Evolutionary conservation across 2,888 invertebrate species (phyloP).

Genomic region (Agrenia bidenticulata): DNA sequence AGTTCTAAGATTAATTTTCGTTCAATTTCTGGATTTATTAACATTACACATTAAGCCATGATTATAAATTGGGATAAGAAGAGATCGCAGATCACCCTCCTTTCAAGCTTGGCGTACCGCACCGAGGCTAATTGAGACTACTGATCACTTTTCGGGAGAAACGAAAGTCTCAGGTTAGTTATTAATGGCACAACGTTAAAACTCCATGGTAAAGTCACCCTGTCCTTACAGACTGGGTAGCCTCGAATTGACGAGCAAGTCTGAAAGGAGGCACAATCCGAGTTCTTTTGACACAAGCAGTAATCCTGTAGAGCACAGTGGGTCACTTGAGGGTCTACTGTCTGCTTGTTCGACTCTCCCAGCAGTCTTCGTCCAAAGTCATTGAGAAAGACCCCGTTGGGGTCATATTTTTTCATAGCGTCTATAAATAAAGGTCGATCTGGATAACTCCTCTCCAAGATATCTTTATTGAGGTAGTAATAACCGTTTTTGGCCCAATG

Average conservation of each 20-base stretch:
- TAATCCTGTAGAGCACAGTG: conserved; percentile 30
- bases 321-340: conserved; percentile 8
- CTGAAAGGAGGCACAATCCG: conserved; percentile 16
- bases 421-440: background rate
- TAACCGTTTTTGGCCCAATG: conserved; percentile 35
- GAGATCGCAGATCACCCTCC: too few relatives aligned
- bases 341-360: background rate
- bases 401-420: conserved; percentile 25
- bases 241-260: conserved; percentile 22
- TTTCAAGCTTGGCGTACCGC: too few relatives aligned
- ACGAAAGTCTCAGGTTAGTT: too few relatives aligned
- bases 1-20: too few relatives aligned
- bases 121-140: too few relatives aligned
- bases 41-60: too few relatives aligned
- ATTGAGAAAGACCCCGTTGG: conserved; percentile 30
- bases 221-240: conserved; percentile 30
- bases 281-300: conserved; percentile 17
- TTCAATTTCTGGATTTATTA: too few relatives aligned
- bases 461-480: background rate
- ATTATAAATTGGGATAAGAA: too few relatives aligned
- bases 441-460: background rate
- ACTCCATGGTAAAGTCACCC: too few relatives aligned
- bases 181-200: too few relatives aligned
- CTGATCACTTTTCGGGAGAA: too few relatives aligned
- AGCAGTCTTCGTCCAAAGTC: conserved; percentile 27